These are phyloP conservation scores for Hypomecis punctinalis DNA, from an alignment of 2,888 invertebrate species.

Conservation along the genomic window DNA sequence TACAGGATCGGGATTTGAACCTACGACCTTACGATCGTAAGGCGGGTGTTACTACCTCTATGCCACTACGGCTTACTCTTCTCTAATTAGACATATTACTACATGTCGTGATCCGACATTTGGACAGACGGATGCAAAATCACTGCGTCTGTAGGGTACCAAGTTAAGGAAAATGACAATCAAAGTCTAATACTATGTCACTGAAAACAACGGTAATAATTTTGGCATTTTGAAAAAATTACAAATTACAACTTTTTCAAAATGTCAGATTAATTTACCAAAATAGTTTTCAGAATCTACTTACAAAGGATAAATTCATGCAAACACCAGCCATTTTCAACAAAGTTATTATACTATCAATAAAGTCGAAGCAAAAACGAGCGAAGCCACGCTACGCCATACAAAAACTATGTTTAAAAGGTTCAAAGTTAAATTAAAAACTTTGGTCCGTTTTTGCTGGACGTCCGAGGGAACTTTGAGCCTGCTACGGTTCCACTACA, in stretches of 20 bases:
- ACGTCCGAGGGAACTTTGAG: conserved; percentile 31
- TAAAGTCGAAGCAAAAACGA: conserved; percentile 14
- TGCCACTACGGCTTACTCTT: no score
- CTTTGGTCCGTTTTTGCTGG: conserved; percentile 42
- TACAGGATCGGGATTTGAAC: no score
- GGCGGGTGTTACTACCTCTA: no score
- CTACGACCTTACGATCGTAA: no score
- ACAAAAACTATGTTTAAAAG: conserved; percentile 38
- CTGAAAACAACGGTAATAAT: no score
- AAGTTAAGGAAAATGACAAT: no score
- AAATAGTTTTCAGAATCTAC: background rate
- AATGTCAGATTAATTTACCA: background rate
- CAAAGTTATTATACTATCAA: conserved; percentile 14
- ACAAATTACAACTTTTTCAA: background rate
- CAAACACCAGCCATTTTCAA: background rate
- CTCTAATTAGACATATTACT: no score
- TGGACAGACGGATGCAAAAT: no score
- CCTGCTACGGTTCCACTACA: conserved; percentile 10
- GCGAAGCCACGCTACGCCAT: conserved; percentile 13
- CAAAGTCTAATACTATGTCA: no score
- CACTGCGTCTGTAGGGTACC: no score
- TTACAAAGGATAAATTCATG: background rate
- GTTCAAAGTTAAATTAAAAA: conserved; percentile 50
- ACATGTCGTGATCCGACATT: no score
- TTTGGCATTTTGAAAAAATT: no score